These are phyloP conservation scores for Tryphoninae sp. DNA, from an alignment of 2,888 invertebrate genomes.

Conservation along the genomic window DNA sequence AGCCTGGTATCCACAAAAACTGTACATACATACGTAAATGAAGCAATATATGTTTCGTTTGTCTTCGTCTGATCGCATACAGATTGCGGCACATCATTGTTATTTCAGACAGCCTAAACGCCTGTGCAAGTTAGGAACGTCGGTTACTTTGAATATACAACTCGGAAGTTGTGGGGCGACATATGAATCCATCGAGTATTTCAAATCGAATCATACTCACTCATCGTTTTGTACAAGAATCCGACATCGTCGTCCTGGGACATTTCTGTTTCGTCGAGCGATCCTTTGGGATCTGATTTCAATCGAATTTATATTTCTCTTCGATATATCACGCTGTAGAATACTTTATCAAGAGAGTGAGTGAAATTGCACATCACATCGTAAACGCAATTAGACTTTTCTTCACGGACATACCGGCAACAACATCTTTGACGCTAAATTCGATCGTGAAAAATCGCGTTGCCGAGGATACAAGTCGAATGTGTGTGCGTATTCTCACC, in stretches of 20 bases:
- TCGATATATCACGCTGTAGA: neutral
- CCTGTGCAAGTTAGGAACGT: slow-evolving; percentile 7
- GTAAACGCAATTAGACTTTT: neutral
- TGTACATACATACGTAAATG: neutral
- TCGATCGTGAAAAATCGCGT: slow-evolving; percentile 38
- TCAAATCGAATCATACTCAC: slow-evolving; percentile 71
- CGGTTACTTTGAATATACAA: neutral
- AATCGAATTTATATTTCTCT: slow-evolving; percentile 11
- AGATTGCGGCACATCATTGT: neutral
- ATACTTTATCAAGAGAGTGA: neutral
- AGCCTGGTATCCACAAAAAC: neutral
- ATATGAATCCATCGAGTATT: neutral
- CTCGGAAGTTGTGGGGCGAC: neutral
- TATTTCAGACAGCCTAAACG: neutral
- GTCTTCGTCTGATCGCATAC: neutral
- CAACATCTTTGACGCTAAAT: slow-evolving; percentile 33
- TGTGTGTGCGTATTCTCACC: slow-evolving; percentile 21
- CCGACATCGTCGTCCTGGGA: slow-evolving; percentile 80
- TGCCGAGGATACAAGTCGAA: slow-evolving; percentile 48
- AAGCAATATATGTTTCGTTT: neutral
- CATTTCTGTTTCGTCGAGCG: slow-evolving; percentile 68
- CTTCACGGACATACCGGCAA: neutral
- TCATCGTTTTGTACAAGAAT: slow-evolving; percentile 80
- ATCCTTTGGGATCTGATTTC: slow-evolving; percentile 40
- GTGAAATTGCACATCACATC: slow-evolving; percentile 23